Base-by-base conservation (phyloP, 2,888 invertebrate genomes). In the Diabrotica balteata region DNA sequence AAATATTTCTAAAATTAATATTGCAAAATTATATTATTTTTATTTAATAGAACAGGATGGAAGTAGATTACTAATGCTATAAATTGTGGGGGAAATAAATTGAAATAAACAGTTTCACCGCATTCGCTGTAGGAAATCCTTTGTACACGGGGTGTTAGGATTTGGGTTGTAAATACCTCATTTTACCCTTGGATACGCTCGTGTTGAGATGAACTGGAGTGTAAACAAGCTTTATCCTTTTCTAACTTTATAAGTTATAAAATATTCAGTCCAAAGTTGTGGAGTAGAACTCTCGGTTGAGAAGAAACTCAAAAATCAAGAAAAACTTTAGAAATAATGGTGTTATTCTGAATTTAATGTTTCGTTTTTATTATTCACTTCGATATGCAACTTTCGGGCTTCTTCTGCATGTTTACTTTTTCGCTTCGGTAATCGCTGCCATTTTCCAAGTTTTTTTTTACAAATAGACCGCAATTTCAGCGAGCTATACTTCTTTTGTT, bases 181-280 rank as follows among this genome's bases (percentile, higher is more conserved):
- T 57, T 57, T 45, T 17, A 43, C 55, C 55, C 8, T 44, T 44
- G 45, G 55, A 45, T 57, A 57, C 55, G 55, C 63, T 65, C 61
- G 64, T 72, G 73, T 72, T 66, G 47, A 69, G 66, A 68, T 68
- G 68, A 67, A 66, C 64, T 67, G 66, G 59, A 71, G 71, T 69
- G 71, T 73, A 71, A 71, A 73, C 68, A 73, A 68, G 62, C 55
- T 63, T 66, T 59, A 63, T 68, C 71, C 69, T 71, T 70, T 70
- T 77, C 75, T 71, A 74, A 75, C 74, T 78, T 76, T 73, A 75
- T 75, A 77, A 77, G 74, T 69, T 77, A 75, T 79, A 76, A 79
- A 78, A 79, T 79, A 79, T 79, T 79, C 78, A 77, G 74, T 69
- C 75, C 73, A 71, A 73, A 76, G 71, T 77, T 76, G 72, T 67